Conservation (phyloP, 1,140 invertebrate genomes). For the Matsumurasca onukii region DNA sequence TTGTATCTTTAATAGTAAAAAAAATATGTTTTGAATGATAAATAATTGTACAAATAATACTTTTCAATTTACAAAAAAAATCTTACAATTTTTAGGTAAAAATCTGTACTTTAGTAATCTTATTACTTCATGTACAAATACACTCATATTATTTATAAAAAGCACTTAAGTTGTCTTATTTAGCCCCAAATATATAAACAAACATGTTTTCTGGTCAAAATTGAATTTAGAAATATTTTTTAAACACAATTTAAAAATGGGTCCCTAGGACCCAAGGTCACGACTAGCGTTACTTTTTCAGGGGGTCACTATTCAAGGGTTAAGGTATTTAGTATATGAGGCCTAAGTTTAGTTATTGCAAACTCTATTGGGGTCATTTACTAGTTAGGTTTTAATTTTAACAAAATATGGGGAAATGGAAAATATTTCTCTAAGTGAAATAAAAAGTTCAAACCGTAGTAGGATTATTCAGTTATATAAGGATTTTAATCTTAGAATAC, state of each 20-base stretch:
- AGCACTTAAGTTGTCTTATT: constrained; percentile 9
- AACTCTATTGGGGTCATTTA: too few relatives aligned
- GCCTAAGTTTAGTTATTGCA: too few relatives aligned
- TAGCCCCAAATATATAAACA: not conserved
- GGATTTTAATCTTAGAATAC: too few relatives aligned
- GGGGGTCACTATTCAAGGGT: constrained; percentile 22
- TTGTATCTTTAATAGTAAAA: not conserved
- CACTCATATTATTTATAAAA: constrained; percentile 5
- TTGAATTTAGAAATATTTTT: not conserved
- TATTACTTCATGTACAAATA: constrained; percentile 25
- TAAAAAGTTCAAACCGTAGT: too few relatives aligned
- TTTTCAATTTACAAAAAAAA: constrained; percentile 3
- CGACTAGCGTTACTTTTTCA: constrained; percentile 10
- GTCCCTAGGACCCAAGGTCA: constrained; percentile 20
- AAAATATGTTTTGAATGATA: not conserved
- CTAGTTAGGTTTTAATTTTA: too few relatives aligned
- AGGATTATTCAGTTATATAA: too few relatives aligned
- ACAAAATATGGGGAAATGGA: too few relatives aligned
- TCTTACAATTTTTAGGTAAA: not conserved
- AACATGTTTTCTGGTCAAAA: not conserved
- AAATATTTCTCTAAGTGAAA: too few relatives aligned
- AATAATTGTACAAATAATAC: not conserved
- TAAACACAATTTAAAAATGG: constrained; percentile 11
- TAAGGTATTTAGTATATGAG: too few relatives aligned
- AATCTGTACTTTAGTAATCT: constrained; percentile 5